Conservation (phyloP, 2,113 vertebrate genomes). For the Pteropus alecto region DNA sequence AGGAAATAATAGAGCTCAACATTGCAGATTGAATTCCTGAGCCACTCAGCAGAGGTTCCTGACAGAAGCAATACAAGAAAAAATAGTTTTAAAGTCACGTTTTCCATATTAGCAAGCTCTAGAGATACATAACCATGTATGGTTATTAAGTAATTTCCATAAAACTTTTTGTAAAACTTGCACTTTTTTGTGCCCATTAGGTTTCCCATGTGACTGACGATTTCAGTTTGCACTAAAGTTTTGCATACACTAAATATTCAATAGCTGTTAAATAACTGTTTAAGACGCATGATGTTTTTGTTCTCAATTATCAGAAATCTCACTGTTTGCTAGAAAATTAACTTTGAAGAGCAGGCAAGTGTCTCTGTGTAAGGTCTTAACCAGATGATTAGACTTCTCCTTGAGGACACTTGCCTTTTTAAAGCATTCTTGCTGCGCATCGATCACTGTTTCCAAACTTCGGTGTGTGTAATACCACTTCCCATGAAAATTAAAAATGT, state of each 20-base stretch:
- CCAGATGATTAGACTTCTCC: not conserved
- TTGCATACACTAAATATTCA: not conserved
- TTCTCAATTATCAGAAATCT: not conserved
- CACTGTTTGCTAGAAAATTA: slow-evolving; percentile 19
- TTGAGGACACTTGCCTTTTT: not conserved
- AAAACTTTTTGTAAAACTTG: not conserved
- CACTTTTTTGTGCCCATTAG: not conserved
- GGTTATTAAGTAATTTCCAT: not conserved
- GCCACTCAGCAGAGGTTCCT: not conserved
- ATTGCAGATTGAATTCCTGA: not conserved
- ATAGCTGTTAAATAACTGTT: not conserved
- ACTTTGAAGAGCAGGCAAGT: not conserved
- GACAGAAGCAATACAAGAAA: not conserved
- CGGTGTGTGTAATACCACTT: not conserved
- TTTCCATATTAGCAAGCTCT: not conserved
- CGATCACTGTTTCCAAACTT: not conserved
- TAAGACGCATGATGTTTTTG: not conserved
- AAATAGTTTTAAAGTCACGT: not conserved
- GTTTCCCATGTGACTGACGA: not conserved
- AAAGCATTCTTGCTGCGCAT: not conserved
- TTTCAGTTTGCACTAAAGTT: not conserved
- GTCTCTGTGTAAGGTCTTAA: not conserved
- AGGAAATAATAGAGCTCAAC: not conserved
- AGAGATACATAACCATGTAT: not conserved
- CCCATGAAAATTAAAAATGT: not conserved